Percentiles rank a stretch among this genome's conserved stretches.
phyloP scores from a whole-genome alignment of 2,888 invertebrate species.

The Hypercompe scribonia region DNA sequence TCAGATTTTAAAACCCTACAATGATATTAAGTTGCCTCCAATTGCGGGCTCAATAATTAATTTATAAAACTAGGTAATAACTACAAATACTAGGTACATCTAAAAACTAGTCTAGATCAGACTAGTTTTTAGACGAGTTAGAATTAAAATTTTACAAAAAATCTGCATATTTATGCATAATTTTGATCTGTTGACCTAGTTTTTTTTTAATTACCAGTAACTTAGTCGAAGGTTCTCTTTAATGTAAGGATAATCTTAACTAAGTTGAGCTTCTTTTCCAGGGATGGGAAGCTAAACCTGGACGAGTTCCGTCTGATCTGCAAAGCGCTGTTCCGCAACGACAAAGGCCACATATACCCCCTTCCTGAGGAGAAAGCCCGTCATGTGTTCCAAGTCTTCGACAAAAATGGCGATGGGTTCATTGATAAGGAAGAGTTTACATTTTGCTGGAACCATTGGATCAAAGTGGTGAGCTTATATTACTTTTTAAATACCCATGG shows the following conservation, averaged over 20 bases:
- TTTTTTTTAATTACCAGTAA: no score
- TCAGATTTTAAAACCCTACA: no score
- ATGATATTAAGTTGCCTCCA: no score
- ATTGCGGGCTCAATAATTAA: no score
- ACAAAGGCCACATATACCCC: constrained; percentile 93
- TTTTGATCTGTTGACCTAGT: neutral
- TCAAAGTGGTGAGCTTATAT: constrained; percentile 90
- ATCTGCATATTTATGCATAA: neutral
- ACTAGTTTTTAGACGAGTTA: no score
- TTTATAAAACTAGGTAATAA: no score
- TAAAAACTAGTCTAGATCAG: no score
- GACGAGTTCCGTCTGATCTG: constrained; percentile 93
- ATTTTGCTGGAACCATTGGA: constrained; percentile 96
- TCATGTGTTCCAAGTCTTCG: constrained; percentile 94
- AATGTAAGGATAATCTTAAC: neutral
- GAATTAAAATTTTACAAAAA: no score
- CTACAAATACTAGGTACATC: no score
- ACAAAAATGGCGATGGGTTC: constrained; percentile 91
- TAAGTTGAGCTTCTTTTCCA: constrained; percentile 57
- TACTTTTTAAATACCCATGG: neutral
- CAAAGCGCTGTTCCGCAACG: constrained; percentile 94
- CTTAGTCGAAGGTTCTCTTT: neutral
- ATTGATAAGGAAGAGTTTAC: constrained; percentile 94
- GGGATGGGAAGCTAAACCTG: constrained; percentile 92
- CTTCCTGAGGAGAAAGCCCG: constrained; percentile 90